Evolutionary conservation across 2,888 invertebrate genomes (phyloP).

Genomic region (Perizoma affinitatum): DNA sequence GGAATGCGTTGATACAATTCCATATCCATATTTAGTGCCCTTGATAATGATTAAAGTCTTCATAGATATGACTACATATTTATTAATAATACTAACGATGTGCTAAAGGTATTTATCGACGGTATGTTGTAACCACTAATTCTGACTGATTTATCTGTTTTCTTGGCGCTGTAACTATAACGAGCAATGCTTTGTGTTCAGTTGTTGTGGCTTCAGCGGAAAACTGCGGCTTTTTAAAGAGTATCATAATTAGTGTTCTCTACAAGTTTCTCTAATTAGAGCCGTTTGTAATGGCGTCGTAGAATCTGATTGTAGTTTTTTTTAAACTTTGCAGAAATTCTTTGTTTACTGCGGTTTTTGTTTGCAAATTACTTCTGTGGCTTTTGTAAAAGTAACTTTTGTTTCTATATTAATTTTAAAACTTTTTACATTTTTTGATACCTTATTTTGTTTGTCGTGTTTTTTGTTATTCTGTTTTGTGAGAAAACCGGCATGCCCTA

Average conservation of each 20-base stretch:
- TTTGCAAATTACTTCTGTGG: neutral
- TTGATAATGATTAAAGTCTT: too few species aligned
- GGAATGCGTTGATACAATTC: too few species aligned
- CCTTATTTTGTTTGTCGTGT: too few species aligned
- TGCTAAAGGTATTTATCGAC: too few species aligned
- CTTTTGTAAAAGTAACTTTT: neutral
- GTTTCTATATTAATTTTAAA: too few species aligned
- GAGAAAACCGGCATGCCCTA: too few species aligned
- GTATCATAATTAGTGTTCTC: slow-evolving; percentile 30
- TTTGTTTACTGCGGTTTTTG: slow-evolving; percentile 1
- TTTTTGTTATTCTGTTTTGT: too few species aligned
- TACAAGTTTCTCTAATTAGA: slow-evolving; percentile 28
- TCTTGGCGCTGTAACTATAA: slow-evolving; percentile 44
- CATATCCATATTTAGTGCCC: too few species aligned
- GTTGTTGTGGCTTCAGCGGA: slow-evolving; percentile 25
- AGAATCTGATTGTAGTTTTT: slow-evolving; percentile 23
- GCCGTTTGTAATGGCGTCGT: slow-evolving; percentile 16
- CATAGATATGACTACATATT: too few species aligned
- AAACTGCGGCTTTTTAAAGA: slow-evolving; percentile 32
- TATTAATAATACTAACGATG: too few species aligned
- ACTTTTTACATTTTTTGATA: too few species aligned
- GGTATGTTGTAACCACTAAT: too few species aligned
- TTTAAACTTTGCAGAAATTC: slow-evolving; percentile 6
- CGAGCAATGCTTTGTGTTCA: slow-evolving; percentile 53
- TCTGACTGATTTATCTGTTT: slow-evolving; percentile 8